phyloP scores from a whole-genome alignment of 2,888 invertebrate species.

The Bibio marci region DNA sequence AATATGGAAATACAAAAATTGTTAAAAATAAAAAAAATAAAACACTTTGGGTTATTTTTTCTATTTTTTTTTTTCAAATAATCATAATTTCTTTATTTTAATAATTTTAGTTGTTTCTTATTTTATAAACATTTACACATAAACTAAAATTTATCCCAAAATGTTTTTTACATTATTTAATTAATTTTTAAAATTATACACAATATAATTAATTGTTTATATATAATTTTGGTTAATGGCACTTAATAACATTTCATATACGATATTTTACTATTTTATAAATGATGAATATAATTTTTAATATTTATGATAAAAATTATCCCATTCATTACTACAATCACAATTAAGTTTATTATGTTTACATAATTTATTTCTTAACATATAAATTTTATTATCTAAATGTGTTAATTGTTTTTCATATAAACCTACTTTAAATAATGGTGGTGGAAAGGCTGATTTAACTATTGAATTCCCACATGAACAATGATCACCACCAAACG shows the following conservation, averaged over 20 bases:
- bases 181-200: neutral
- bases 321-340: no score
- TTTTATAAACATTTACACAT: no score
- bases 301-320: no score
- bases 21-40: neutral
- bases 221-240: no score
- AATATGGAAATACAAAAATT: no score
- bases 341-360: no score
- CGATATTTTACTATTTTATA: no score
- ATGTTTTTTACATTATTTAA: neutral
- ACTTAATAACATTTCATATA: no score
- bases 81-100: no score
- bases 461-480: constrained; percentile 25
- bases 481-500: constrained; percentile 19
- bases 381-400: no score
- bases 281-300: neutral
- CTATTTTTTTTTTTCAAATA: neutral
- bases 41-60: constrained; percentile 3
- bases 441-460: constrained; percentile 22
- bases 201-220: neutral
- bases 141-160: constrained; percentile 3
- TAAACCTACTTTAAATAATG: constrained; percentile 22
- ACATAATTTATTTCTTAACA: no score
- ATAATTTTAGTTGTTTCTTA: no score
- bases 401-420: constrained; percentile 14